Conservation (phyloP, 2,797 vertebrate genomes). For the Chrosomus eos region DNA sequence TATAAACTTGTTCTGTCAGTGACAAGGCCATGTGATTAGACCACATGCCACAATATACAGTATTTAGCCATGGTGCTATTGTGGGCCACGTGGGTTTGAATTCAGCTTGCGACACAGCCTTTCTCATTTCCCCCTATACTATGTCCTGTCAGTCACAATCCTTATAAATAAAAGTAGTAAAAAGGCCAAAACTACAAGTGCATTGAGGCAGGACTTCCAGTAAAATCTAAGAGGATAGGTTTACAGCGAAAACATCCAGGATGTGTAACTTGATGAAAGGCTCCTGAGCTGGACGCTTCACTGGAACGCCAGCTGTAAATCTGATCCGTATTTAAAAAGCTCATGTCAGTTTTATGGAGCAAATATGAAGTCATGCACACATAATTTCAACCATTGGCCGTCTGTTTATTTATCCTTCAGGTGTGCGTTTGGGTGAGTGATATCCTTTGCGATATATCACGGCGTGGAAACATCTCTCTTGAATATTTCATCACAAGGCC, state of each 20-base stretch:
- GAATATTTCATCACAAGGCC: conserved; percentile 63
- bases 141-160: background rate
- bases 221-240: conserved; percentile 3
- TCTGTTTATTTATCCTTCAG: conserved; percentile 71
- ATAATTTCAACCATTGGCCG: conserved; percentile 69
- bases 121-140: background rate
- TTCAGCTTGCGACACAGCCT: background rate
- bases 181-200: background rate
- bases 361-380: conserved; percentile 69
- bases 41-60: background rate
- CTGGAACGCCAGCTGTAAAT: conserved; percentile 63
- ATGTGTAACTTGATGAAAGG: conserved; percentile 32
- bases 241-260: conserved; percentile 12
- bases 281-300: conserved; percentile 44
- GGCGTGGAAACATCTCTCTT: conserved; percentile 46
- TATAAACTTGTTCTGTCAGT: background rate
- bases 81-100: background rate
- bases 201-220: background rate
- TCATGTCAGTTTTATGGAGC: conserved; percentile 73
- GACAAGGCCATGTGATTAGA: background rate
- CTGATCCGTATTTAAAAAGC: conserved; percentile 67
- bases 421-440: conserved; percentile 62
- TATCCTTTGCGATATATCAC: conserved; percentile 70
- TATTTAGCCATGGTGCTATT: background rate
- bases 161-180: background rate